Evolutionary conservation across 2,113 vertebrate species (phyloP).

Genomic region (Nerophis lumbriciformis): DNA sequence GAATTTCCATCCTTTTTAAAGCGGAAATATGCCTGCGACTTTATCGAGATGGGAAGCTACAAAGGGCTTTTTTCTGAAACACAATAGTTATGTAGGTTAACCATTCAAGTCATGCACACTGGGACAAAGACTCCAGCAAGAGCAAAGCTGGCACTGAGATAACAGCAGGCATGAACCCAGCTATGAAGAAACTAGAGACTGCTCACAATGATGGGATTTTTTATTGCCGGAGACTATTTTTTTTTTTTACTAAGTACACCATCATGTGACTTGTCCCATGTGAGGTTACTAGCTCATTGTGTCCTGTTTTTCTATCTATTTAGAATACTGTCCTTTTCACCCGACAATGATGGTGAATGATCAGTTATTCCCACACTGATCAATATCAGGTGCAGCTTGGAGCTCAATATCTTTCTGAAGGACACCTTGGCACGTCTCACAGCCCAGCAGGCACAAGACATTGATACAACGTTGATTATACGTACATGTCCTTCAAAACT

Average conservation of each 20-base stretch:
- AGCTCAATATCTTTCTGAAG: no score
- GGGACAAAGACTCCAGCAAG: background rate
- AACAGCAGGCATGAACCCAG: slow-evolving; percentile 1
- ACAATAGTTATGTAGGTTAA: background rate
- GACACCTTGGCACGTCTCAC: background rate
- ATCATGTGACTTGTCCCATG: background rate
- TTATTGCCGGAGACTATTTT: background rate
- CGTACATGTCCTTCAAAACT: no score
- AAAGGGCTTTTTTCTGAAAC: slow-evolving; percentile 2
- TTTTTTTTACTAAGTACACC: background rate
- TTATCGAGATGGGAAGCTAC: background rate
- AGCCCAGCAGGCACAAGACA: no score
- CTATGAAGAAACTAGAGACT: background rate
- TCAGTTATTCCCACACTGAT: background rate
- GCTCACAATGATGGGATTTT: background rate
- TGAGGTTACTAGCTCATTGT: background rate
- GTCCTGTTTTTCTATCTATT: background rate
- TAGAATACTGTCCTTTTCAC: background rate
- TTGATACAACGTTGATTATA: no score
- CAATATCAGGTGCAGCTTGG: background rate
- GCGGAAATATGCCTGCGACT: slow-evolving; percentile 3
- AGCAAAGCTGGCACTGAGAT: slow-evolving; percentile 4
- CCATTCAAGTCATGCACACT: slow-evolving; percentile 2
- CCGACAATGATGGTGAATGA: background rate
- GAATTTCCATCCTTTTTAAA: background rate